Percentiles rank a stretch among this genome's conserved stretches.
phyloP scores from a whole-genome alignment of 2,888 invertebrate species.

The Plusia festucae region DNA sequence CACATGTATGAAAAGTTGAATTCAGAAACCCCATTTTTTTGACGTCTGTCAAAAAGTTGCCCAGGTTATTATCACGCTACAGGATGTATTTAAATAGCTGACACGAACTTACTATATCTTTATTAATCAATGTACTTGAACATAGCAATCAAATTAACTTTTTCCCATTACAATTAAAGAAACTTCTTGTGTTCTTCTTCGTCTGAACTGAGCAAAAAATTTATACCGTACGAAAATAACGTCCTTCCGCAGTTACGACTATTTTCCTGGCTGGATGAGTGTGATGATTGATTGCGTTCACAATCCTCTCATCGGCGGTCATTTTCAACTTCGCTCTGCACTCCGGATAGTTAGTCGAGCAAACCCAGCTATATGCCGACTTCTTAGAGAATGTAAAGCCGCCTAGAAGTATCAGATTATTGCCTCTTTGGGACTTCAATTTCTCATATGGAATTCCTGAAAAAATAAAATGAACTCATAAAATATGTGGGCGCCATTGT shows the following conservation, averaged over 20 bases:
- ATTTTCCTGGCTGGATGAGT: constrained; percentile 60
- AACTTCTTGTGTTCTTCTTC: too few species aligned
- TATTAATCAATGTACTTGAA: too few species aligned
- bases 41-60: too few species aligned
- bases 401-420: constrained; percentile 55
- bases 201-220: too few species aligned
- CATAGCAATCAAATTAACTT: too few species aligned
- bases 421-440: constrained; percentile 64
- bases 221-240: constrained; percentile 16
- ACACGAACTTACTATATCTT: too few species aligned
- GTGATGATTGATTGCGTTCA: constrained; percentile 51
- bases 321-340: constrained; percentile 54
- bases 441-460: constrained; percentile 50
- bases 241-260: constrained; percentile 36
- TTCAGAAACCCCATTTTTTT: too few species aligned
- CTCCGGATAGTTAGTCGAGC: constrained; percentile 57
- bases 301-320: constrained; percentile 54
- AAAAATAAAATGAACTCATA: constrained; percentile 6
- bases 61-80: too few species aligned
- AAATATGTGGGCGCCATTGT: too few species aligned
- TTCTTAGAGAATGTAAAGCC: constrained; percentile 62
- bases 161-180: not conserved
- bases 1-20: too few species aligned
- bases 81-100: too few species aligned
- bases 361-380: constrained; percentile 59